Base-by-base conservation (phyloP, 2,888 invertebrate species). In the Netelia fuscicornis region DNA sequence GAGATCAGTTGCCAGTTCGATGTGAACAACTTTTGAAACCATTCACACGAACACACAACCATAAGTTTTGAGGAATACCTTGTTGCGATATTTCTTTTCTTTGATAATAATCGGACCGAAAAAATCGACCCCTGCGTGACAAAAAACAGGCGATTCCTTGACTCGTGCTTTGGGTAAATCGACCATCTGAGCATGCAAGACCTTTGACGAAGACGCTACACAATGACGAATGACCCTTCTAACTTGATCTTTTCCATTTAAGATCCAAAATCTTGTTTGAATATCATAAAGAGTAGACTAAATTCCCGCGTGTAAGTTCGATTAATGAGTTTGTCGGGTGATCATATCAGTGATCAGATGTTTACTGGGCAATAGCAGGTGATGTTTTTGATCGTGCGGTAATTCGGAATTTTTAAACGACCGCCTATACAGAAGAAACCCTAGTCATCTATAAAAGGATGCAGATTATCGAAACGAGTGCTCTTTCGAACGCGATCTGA, bases 1-100 rank as follows among this genome's bases (percentile, higher is more conserved):
- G 13, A 83, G 48, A 42, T 87, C 78, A 20, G 56, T 76, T 3
- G 54, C 64, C 13, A 76, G 65, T 67, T 83, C 86, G 6, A 86
- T 44, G 23, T 83, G 83, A 2, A 84, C 68, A 10, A 81, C 83
- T 56, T 86, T 86, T 8, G 67, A 52, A 11, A 81, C 17, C 85
- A 85, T 76, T 25, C 85, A 85, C 20, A 85, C 25, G 20, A 85
- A 85, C 1, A 85, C 76, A 23, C 64, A 80, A 0, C 75, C 77
- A 30, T 85, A 81, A 8, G 25, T 75, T 42, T 75, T 75, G 0
- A 74, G 77, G 2, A 65, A 80, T 1, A 44, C 62, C 2, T 76
- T 67, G 62, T 82, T 76, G 9, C 70, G 44, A 0, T 44, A 10
- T 52, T 82, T 82, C 20, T 75, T 67, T 42, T 81, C 81, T 17